phyloP scores from a whole-genome alignment of 2,888 invertebrate species.

The Drosophila helvetica region DNA sequence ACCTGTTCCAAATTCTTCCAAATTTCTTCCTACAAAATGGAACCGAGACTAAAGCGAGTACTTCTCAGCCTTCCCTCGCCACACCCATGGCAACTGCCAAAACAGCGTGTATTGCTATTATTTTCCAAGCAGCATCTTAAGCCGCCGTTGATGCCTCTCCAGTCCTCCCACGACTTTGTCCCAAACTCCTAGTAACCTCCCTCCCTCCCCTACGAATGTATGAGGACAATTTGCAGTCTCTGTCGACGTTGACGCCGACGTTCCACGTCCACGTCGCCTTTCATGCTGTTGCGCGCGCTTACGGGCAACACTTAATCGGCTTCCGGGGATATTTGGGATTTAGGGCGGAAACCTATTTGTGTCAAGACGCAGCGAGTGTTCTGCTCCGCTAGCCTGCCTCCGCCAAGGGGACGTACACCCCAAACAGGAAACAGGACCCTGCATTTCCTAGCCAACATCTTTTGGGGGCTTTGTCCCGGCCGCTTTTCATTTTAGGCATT shows the following conservation, averaged over 20 bases:
- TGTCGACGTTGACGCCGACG: constrained; percentile 23
- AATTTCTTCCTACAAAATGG: no score
- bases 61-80: constrained; percentile 17
- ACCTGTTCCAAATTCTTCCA: no score
- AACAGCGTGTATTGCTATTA: constrained; percentile 68
- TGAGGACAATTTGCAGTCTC: constrained; percentile 64
- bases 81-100: constrained; percentile 44
- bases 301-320: constrained; percentile 80
- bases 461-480: constrained; percentile 41
- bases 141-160: constrained; percentile 34
- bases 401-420: neutral
- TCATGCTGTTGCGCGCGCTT: constrained; percentile 74
- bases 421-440: constrained; percentile 2
- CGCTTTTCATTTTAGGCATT: constrained; percentile 70
- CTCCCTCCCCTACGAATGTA: constrained; percentile 30
- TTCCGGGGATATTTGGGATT: constrained; percentile 80
- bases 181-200: neutral
- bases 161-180: constrained; percentile 4
- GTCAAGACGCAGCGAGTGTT: constrained; percentile 70
- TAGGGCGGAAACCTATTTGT: constrained; percentile 80
- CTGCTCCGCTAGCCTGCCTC: constrained; percentile 33
- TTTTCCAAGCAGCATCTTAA: constrained; percentile 43
- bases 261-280: constrained; percentile 30
- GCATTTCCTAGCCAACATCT: constrained; percentile 12
- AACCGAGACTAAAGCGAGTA: no score